Percentiles rank a stretch among this genome's conserved stretches.
Evolutionary conservation across 2,113 vertebrate genomes (phyloP).

Genomic region (Polyodon spathula): DNA sequence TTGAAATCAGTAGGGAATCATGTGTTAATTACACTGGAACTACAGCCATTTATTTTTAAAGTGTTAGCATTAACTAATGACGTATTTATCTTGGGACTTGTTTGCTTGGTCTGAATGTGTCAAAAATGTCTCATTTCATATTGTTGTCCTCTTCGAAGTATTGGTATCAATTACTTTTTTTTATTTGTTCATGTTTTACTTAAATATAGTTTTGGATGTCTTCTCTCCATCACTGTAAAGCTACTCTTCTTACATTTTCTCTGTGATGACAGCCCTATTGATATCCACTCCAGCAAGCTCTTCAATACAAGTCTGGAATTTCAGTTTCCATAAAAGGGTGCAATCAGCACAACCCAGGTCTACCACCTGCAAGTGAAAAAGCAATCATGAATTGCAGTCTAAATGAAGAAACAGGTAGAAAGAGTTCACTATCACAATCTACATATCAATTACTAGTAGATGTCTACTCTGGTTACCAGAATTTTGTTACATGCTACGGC

Average conservation of each 20-base stretch:
- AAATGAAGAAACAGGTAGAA: not conserved
- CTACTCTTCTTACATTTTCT: conserved; percentile 54
- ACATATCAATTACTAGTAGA: not conserved
- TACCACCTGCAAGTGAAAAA: conserved; percentile 60
- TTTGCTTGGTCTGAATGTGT: no score
- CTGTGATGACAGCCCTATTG: conserved; percentile 46
- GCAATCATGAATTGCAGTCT: no score
- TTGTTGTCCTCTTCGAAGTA: no score
- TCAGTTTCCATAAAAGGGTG: conserved; percentile 67
- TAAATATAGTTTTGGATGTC: not conserved
- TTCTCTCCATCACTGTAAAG: not conserved
- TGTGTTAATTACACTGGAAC: no score
- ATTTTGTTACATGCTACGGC: no score
- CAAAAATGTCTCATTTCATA: no score
- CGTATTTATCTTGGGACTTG: no score
- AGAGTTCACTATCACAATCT: not conserved
- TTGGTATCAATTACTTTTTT: no score
- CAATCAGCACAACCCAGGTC: conserved; percentile 83
- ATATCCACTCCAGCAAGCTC: conserved; percentile 78
- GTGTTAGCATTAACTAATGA: no score
- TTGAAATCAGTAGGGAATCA: no score
- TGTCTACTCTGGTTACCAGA: no score
- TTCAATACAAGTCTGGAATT: conserved; percentile 65
- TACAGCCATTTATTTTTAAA: no score
- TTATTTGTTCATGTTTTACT: not conserved